A percentile compares a stretch with the other conserved stretches of the same genome.
Evolutionary conservation across 1,140 invertebrate genomes (phyloP).

Genomic region (Apocrypta bakeri): DNA sequence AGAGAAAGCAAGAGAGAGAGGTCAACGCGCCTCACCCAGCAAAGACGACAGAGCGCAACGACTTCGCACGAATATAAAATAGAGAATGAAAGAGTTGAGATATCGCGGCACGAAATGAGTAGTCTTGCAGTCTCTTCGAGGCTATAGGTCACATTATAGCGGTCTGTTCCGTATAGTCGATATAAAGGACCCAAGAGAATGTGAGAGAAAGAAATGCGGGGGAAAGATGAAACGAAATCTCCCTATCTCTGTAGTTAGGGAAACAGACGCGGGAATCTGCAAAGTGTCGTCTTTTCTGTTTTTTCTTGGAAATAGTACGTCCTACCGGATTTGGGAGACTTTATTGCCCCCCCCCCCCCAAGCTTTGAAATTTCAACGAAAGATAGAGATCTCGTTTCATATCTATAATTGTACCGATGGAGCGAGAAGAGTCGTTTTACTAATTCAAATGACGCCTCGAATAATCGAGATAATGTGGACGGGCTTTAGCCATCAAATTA

Average conservation of each 20-base stretch:
- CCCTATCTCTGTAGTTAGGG: slow-evolving; percentile 29
- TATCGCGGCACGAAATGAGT: not conserved
- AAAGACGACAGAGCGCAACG: not conserved
- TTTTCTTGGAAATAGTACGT: not conserved
- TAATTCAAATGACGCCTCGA: not conserved
- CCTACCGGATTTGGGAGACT: too few relatives aligned
- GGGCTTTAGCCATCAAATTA: not conserved
- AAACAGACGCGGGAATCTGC: not conserved
- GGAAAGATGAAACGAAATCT: slow-evolving; percentile 15
- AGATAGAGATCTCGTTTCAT: too few relatives aligned
- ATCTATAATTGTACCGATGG: too few relatives aligned
- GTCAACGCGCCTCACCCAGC: slow-evolving; percentile 15
- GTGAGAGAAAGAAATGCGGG: not conserved
- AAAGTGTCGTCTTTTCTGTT: not conserved
- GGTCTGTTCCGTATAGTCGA: not conserved
- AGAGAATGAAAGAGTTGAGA: not conserved
- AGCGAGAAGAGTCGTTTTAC: not conserved
- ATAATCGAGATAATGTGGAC: not conserved
- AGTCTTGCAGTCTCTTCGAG: not conserved
- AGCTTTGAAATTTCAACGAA: too few relatives aligned
- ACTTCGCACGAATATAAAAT: slow-evolving; percentile 32
- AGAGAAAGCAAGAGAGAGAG: not conserved
- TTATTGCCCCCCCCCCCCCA: too few relatives aligned
- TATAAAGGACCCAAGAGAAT: not conserved
- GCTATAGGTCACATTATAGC: not conserved